Base-by-base conservation (phyloP, 2,888 invertebrate species). In the Sabellastarte sp. region DNA sequence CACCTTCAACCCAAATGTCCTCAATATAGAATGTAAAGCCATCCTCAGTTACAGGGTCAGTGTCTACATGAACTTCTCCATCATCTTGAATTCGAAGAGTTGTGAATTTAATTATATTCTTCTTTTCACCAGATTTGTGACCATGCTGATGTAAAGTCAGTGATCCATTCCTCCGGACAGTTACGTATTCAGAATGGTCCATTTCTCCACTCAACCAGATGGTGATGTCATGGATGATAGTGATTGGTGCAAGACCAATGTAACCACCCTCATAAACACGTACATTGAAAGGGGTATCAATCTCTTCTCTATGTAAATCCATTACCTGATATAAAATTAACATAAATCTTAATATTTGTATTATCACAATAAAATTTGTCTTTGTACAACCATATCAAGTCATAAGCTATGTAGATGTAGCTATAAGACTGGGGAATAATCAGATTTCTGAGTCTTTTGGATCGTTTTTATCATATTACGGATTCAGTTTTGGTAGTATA, bases 131-230 rank as follows among this genome's bases (percentile, higher is more conserved):
- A 1, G 31, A 24, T 3, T 75, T 77, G 30, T 67, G 62, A 10
- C 74, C 73, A 4, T 73, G 72, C 32, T 64, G 56, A 56, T 75
- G 69, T 50, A 76, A 53, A n/a, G 71, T 68, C 10, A 77, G 57
- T 20, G 71, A 59, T 3, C 76, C 77, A 52, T 68, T 69, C 56
- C 74, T 74, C 59, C 74, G 74, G 28, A 76, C 59, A 1, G 76
- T 77, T 20, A 75, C 61, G 58, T 76, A 72, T 50, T 70, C 67
- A 3, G 75, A 70, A 55, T 75, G 68, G 31, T 70, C 73, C 59
- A 77, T 63, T 57, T 72, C 72, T 29, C 76, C 74, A 59, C 73
- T 69, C 58, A 77, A 61, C 76, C 76, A 76, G 20, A 77, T 68
- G n/a, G 66, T 73, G 15, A 77, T 74, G 55, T 67, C 68, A 67